Evolutionary conservation across 2,797 vertebrate genomes (phyloP).

Genomic region (Periparus ater): DNA sequence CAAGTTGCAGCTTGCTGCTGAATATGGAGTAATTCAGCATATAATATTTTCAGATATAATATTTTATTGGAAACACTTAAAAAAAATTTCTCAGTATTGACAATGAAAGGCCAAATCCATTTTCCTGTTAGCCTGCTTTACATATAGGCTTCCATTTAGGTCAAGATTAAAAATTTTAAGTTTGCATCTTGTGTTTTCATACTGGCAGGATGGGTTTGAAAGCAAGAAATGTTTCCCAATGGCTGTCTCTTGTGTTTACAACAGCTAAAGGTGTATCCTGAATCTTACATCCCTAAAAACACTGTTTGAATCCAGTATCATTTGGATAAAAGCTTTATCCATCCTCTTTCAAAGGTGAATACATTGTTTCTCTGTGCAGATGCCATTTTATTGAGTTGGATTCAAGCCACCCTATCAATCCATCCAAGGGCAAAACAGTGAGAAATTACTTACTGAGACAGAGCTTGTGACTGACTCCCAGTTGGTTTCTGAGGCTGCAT

Average conservation of each 20-base stretch:
- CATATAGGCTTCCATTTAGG: background rate
- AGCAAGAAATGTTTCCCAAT: slow-evolving; percentile 7
- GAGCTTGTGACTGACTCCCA: slow-evolving; percentile 89
- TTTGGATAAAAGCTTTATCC: background rate
- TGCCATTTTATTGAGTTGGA: background rate
- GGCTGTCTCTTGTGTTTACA: background rate
- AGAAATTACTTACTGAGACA: slow-evolving; percentile 83
- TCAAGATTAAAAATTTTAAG: background rate
- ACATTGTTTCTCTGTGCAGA: background rate
- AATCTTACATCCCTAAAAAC: background rate
- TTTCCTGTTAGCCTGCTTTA: background rate
- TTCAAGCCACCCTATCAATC: background rate
- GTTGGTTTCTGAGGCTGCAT: slow-evolving; percentile 84
- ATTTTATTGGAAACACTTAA: background rate
- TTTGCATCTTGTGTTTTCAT: background rate
- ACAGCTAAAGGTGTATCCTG: background rate
- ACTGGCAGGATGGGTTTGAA: background rate
- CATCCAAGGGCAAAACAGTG: background rate
- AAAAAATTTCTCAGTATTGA: background rate
- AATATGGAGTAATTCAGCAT: background rate
- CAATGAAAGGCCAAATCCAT: background rate
- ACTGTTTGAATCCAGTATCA: background rate
- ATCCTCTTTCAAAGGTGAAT: background rate
- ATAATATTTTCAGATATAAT: background rate
- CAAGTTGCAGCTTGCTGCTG: background rate